Evolutionary conservation across 53 echinoderm and acorn worm genomes (phyloP), one percentile per base, ranked within the genome.

Genomic region (Luidia sarsii): DNA sequence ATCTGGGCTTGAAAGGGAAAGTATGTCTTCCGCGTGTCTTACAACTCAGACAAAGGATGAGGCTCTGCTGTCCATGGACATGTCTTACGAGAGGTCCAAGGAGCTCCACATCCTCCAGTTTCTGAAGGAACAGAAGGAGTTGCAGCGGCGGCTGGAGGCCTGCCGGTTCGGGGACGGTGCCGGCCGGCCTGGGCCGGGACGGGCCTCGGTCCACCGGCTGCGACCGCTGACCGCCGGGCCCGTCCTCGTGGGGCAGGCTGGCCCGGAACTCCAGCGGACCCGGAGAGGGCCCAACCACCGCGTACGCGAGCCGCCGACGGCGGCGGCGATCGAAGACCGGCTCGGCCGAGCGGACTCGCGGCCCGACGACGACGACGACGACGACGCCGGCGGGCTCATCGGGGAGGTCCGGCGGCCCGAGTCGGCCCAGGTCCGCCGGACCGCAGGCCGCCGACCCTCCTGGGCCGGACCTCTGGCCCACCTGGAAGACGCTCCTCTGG

Each of bases 101-200:
- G 33, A 70, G 50, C 33, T 70, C 31, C 70, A 70, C 10, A 70
- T 70, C 30, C 70, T 50, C 31, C 70, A 70, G 33, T 70, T 70
- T 7, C 28, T 70, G 32, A 70, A 70, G 19, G 70, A 70, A 18
- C 70, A 70, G 50, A 70, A 70, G 70, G 50, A 70, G 2, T 32
- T 70, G 33, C 70, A 70, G n/a, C 70, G 70, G 41, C 70, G 70
- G 29, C 50, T 70, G 2, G 50, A 70, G 50, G 15, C 48, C 31
- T 70, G 50, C n/a, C 48, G 48, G 50, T 70, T 70, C 31, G n/a
- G 70, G 28, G 19, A n/a, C 2, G 27, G 28, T 50, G 48, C 39
- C 11, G 28, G 7, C 50, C 31, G 48, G 11, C 70, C 31, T 18
- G 2, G 50, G 31, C 9, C 28, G 6, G 25, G 49, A 18, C 49